Evolutionary conservation across 2,888 invertebrate genomes (phyloP).

Genomic region (Rotaria macrura): DNA sequence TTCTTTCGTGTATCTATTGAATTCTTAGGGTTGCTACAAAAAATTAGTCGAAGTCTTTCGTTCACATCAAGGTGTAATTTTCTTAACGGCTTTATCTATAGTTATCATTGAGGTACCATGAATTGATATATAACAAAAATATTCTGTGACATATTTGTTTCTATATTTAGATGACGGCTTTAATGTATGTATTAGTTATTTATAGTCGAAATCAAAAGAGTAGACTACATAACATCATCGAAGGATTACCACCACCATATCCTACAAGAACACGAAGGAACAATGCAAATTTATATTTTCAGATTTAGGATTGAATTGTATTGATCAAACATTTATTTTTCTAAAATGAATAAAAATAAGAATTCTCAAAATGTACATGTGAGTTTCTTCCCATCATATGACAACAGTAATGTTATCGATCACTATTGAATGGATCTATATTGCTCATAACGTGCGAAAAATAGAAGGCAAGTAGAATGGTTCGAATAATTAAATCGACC

Average conservation of each 20-base stretch:
- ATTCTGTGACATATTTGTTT: too few species aligned
- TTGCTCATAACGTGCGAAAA: too few species aligned
- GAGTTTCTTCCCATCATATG: too few species aligned
- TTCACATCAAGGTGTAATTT: not conserved
- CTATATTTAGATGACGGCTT: not conserved
- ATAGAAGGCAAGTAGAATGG: too few species aligned
- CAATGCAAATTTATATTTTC: not conserved
- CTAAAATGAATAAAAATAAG: not conserved
- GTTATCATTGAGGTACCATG: not conserved
- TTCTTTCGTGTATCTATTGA: not conserved
- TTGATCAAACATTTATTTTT: not conserved
- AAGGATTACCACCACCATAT: not conserved
- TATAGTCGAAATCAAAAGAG: not conserved
- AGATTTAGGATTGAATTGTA: not conserved
- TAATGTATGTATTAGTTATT: not conserved
- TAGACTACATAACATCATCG: not conserved
- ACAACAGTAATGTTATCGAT: too few species aligned
- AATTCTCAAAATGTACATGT: too few species aligned
- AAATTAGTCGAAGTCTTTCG: not conserved
- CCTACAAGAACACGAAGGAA: not conserved
- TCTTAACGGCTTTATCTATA: not conserved
- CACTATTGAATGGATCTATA: too few species aligned
- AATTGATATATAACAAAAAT: too few species aligned
- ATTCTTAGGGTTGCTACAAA: not conserved
- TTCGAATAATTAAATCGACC: too few species aligned